Conservation (phyloP, 2,888 invertebrate species). For the Pemphredon lugubris region DNA sequence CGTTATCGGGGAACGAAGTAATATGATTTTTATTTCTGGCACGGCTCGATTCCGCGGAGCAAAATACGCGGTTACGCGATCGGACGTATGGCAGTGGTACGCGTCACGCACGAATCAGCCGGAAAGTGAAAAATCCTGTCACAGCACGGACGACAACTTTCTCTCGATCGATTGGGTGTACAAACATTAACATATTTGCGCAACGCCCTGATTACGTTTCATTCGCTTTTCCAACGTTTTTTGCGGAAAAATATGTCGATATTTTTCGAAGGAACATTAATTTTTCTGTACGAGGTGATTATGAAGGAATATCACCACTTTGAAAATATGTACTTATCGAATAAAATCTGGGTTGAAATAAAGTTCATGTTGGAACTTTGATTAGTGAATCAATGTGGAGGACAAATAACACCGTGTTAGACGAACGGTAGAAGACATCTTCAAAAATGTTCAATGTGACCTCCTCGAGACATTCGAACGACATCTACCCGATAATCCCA, state of each 20-base stretch:
- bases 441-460: no score
- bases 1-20: constrained; percentile 15
- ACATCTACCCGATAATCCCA: no score
- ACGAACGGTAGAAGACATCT: no score
- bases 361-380: no score
- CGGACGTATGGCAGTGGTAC: constrained; percentile 22
- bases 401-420: no score
- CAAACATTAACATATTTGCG: background rate
- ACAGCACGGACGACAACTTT: background rate
- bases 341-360: no score
- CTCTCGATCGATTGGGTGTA: background rate
- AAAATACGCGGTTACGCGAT: constrained; percentile 1
- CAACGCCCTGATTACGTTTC: background rate
- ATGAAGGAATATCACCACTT: no score
- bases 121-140: constrained; percentile 19
- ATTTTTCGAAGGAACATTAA: no score
- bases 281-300: no score
- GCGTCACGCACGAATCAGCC: constrained; percentile 40
- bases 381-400: no score
- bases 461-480: no score
- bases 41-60: background rate
- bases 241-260: background rate
- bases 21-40: constrained; percentile 9
- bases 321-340: no score
- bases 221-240: background rate